A percentile compares a stretch with the other conserved stretches of the same genome.
Evolutionary conservation across 2,797 vertebrate genomes (phyloP).

Genomic region (Cynopterus sphinx): DNA sequence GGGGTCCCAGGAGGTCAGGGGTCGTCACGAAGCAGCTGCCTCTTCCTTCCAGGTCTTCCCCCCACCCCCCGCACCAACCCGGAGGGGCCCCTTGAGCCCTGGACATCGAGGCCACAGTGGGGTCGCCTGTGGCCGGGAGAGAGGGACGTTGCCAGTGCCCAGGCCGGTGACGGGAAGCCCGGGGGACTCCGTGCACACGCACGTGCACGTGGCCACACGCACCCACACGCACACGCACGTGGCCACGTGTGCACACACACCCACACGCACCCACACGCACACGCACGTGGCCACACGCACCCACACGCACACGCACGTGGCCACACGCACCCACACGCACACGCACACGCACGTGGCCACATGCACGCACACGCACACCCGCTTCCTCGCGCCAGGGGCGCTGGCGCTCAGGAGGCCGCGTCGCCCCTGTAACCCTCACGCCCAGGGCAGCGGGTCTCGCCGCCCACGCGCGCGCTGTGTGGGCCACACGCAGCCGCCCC

Average conservation of each 20-base stretch:
- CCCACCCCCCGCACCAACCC: neutral
- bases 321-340: neutral
- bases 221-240: too few relatives aligned
- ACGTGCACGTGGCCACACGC: too few relatives aligned
- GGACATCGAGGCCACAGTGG: accelerated
- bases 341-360: too few relatives aligned
- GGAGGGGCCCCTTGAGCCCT: neutral
- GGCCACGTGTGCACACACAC: too few relatives aligned
- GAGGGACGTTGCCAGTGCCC: neutral
- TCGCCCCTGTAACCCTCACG: neutral
- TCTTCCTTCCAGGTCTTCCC: neutral
- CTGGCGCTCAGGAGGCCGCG: too few relatives aligned
- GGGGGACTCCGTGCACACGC: too few relatives aligned
- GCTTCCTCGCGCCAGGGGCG: too few relatives aligned
- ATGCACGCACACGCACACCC: too few relatives aligned
- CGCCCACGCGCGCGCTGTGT: accelerated
- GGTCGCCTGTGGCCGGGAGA: neutral
- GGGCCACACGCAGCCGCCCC: accelerated
- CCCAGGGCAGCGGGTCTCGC: accelerated
- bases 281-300: too few relatives aligned
- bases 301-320: too few relatives aligned
- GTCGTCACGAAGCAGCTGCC: neutral
- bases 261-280: too few relatives aligned
- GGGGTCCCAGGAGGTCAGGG: neutral
- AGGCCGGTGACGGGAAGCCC: neutral